Evolutionary conservation across 2,888 invertebrate species (phyloP).

Genomic region (Cryptocephalus moraei): DNA sequence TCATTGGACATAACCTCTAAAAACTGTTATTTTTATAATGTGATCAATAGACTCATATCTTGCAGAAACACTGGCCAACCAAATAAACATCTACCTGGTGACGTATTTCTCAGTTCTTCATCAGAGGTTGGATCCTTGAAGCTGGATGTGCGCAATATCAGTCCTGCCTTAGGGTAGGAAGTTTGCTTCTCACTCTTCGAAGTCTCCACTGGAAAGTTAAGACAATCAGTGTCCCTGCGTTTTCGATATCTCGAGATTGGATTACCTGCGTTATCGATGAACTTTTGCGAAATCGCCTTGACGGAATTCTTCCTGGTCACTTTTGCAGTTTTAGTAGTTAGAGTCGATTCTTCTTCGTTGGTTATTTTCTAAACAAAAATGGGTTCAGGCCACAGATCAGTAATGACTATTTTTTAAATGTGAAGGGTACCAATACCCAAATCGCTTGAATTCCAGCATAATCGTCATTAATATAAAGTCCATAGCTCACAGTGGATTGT

Average conservation of each 20-base stretch:
- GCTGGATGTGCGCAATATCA: conserved; percentile 57
- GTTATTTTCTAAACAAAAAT: conserved; percentile 23
- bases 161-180: conserved; percentile 62
- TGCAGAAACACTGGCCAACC: too few species aligned
- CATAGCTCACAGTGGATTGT: too few species aligned
- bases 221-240: neutral
- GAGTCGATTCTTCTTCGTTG: conserved; percentile 15
- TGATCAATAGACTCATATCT: too few species aligned
- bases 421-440: neutral
- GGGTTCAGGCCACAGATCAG: neutral
- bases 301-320: conserved; percentile 61
- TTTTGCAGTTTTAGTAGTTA: conserved; percentile 24
- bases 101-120: conserved; percentile 23
- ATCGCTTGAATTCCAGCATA: too few species aligned
- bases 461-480: too few species aligned
- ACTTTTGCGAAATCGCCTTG: conserved; percentile 69
- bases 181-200: conserved; percentile 44
- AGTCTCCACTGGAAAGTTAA: conserved; percentile 40
- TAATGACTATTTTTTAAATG: neutral
- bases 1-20: too few species aligned
- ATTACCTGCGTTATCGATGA: conserved; percentile 57
- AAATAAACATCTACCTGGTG: conserved; percentile 20
- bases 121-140: conserved; percentile 42
- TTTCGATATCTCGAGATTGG: neutral
- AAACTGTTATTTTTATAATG: too few species aligned